Conservation (phyloP, 2,888 invertebrate species). For the Cynaeus angustus region DNA sequence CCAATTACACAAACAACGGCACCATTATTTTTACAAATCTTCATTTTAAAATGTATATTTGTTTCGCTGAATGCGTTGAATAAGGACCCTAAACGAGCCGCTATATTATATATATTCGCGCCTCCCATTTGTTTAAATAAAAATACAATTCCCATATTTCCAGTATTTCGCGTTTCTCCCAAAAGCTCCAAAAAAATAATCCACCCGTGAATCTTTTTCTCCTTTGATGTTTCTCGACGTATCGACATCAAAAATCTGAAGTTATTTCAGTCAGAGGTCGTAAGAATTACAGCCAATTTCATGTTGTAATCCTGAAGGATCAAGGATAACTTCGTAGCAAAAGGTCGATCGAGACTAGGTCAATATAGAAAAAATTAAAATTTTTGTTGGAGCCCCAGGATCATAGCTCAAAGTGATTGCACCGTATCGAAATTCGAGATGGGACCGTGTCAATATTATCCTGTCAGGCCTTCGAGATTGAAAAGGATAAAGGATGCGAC, state of each 20-base stretch:
- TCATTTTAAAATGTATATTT: no score
- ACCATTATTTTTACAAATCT: no score
- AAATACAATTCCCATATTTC: conserved; percentile 14
- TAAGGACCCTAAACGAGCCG: no score
- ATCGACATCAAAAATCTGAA: not conserved
- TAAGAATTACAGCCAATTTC: conserved; percentile 17
- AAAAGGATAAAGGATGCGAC: conserved; percentile 23
- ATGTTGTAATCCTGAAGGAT: conserved; percentile 30
- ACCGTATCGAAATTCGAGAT: conserved; percentile 21
- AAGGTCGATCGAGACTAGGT: no score
- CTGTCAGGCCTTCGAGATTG: conserved; percentile 30
- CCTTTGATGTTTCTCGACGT: conserved; percentile 5
- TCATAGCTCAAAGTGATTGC: no score
- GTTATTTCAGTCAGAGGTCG: conserved; percentile 10
- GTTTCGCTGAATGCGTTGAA: no score
- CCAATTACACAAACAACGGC: no score
- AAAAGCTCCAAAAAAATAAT: conserved; percentile 8
- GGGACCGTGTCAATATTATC: conserved; percentile 42
- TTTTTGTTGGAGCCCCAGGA: no score
- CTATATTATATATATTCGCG: no score
- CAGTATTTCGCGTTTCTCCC: not conserved
- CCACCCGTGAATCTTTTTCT: not conserved
- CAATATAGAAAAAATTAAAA: no score
- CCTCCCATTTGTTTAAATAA: conserved; percentile 11
- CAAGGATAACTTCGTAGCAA: not conserved